Base-by-base conservation (phyloP, 2,113 vertebrate genomes). In the Zingel zingel region DNA sequence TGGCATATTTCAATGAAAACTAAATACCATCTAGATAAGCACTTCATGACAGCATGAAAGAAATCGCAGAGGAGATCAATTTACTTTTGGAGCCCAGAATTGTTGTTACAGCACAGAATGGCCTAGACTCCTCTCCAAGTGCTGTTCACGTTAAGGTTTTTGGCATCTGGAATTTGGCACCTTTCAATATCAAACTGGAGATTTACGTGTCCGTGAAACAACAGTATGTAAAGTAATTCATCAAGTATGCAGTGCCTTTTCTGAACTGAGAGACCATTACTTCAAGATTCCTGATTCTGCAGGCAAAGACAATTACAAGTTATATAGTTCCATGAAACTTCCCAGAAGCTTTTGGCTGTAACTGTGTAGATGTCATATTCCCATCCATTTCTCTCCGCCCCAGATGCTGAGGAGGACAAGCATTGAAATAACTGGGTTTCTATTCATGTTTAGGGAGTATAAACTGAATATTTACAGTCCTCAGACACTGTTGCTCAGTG, bases 131-230 rank as follows among this genome's bases (percentile, higher is more conserved):
- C 13, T 36, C 39, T 36, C 45, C 19, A 45, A 30, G 43, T 12
- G 53, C 45, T 61, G 66, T 76, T 77, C 25, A 27, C 14, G 3
- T 73, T 16, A 18, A 30, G 30, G 27, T 58, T 65, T 77, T 77
- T 77, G 50, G 58, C 48, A 64, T 57, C 50, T 15, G n/a, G 25
- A 45, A 57, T 53, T 36, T 36, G 51, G n/a, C 53, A 69, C n/a
- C 14, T 63, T 61, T 13, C 25, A 14, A 13, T 36, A 21, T 36
- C 56, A 69, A 53, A 39, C 25, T 68, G 45, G 25, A 63, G 36
- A 79, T 84, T n/a, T 56, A 79, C 56, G 59, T 6, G 43, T 57
- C 27, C 53, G 53, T 78, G 56, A 74, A 47, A 36, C 70, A 84
- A 79, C 69, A 30, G 18, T 12, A 36, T 3, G 33, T 50, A 25